Evolutionary conservation across 2,888 invertebrate genomes (phyloP).

Genomic region (Caenorhabditis sp.): DNA sequence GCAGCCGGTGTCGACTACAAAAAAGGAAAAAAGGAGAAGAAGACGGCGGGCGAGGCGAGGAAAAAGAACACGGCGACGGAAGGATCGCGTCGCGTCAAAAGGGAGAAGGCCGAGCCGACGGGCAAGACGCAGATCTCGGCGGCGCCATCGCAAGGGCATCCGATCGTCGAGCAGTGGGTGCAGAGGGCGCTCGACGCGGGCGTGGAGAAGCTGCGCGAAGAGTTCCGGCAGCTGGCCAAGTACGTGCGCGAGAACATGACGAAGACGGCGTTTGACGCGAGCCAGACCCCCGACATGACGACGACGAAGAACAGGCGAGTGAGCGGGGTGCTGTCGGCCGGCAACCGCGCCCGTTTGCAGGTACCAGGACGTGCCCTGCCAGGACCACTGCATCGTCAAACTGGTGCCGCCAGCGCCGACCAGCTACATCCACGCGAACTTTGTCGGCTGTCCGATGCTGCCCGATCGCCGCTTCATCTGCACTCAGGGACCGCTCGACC

Average conservation of each 20-base stretch:
- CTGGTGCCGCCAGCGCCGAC: slow-evolving; percentile 55
- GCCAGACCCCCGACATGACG: slow-evolving; percentile 38
- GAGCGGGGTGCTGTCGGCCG: neutral
- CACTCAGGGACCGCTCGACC: slow-evolving; percentile 62
- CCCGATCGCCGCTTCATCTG: slow-evolving; percentile 67
- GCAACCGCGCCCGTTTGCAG: slow-evolving; percentile 2
- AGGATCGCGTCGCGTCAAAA: slow-evolving; percentile 2
- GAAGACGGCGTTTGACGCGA: slow-evolving; percentile 57
- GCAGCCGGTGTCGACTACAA: too few relatives aligned
- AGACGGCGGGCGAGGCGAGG: too few relatives aligned
- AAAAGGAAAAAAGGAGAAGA: too few relatives aligned
- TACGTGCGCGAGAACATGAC: slow-evolving; percentile 65
- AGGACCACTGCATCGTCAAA: slow-evolving; percentile 63
- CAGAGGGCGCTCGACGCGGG: slow-evolving; percentile 64
- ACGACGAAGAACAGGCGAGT: slow-evolving; percentile 26
- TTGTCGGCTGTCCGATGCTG: slow-evolving; percentile 60
- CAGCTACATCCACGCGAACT: slow-evolving; percentile 73
- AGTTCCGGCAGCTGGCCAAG: slow-evolving; percentile 65
- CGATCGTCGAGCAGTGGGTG: slow-evolving; percentile 46
- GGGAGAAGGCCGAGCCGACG: slow-evolving; percentile 30
- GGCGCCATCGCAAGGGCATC: slow-evolving; percentile 26
- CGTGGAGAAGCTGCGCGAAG: slow-evolving; percentile 61
- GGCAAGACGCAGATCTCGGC: neutral
- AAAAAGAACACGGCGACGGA: slow-evolving; percentile 29
- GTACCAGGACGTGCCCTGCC: slow-evolving; percentile 70